phyloP scores from a whole-genome alignment of 2,888 invertebrate species.

The Emmelina monodactyla region DNA sequence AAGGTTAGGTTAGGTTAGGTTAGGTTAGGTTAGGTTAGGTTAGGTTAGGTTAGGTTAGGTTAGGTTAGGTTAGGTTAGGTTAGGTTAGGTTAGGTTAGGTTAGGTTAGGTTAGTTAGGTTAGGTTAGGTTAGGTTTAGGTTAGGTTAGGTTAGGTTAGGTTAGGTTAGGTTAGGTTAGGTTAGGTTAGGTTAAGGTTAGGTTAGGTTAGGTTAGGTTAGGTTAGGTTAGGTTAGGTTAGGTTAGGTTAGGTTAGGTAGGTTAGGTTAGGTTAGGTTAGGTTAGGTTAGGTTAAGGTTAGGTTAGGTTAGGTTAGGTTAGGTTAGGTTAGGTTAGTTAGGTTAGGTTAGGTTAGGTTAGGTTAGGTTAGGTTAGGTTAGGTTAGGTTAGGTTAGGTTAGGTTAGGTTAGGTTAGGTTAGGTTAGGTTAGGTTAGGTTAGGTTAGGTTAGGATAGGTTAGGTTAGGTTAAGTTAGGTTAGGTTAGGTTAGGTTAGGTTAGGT shows the following conservation, averaged over 20 bases:
- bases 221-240: conserved; percentile 5
- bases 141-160: conserved; percentile 2
- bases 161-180: conserved; percentile 1
- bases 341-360: conserved; percentile 4
- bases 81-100: conserved; percentile 8
- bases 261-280: conserved; percentile 1
- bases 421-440: conserved; percentile 4
- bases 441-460: conserved; percentile 4
- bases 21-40: conserved; percentile 12
- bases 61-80: conserved; percentile 6
- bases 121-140: background rate
- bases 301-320: no score
- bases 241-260: conserved; percentile 3
- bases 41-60: conserved; percentile 11
- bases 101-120: conserved; percentile 1
- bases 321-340: conserved; percentile 1
- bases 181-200: conserved; percentile 2
- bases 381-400: conserved; percentile 4
- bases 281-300: conserved; percentile 2
- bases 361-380: conserved; percentile 4
- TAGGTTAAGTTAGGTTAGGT: conserved; percentile 3
- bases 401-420: conserved; percentile 4
- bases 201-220: conserved; percentile 2
- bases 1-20: conserved; percentile 12
- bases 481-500: conserved; percentile 6